Evolutionary conservation across 2,797 vertebrate species (phyloP).

Genomic region (Galagoides demidoff): DNA sequence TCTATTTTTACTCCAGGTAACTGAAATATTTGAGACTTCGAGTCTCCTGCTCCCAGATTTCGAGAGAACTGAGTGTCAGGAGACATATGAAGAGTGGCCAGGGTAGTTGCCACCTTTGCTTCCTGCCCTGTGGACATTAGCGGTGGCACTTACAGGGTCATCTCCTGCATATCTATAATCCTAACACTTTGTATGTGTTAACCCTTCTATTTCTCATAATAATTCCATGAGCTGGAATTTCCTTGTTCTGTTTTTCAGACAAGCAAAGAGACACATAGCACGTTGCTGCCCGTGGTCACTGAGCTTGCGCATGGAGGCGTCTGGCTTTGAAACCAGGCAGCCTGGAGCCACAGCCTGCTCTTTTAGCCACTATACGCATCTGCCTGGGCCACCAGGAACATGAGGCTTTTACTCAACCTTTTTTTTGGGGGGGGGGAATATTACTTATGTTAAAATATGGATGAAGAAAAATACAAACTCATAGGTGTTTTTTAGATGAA

Average conservation of each 20-base stretch:
- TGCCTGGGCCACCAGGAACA: background rate
- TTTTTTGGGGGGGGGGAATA: background rate
- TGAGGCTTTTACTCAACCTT: background rate
- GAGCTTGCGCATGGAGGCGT: background rate
- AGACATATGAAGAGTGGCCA: background rate
- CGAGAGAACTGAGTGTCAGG: background rate
- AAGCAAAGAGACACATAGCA: background rate
- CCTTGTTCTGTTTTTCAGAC: background rate
- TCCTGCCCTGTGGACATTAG: background rate
- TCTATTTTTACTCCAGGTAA: background rate
- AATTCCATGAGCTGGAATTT: background rate
- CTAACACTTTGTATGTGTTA: background rate
- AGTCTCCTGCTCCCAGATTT: background rate
- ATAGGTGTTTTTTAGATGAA: background rate
- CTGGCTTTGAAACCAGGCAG: background rate
- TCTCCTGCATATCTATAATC: rapidly evolving
- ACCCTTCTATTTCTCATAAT: background rate
- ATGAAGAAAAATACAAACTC: background rate
- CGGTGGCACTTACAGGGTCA: background rate
- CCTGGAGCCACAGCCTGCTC: background rate
- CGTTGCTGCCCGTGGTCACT: rapidly evolving
- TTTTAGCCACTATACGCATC: background rate
- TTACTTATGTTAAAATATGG: background rate
- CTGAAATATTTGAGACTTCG: background rate
- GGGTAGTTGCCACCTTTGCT: background rate